These are phyloP conservation scores for Laticauda laticaudata DNA, from an alignment of 2,113 vertebrate species.

Conservation along the genomic window DNA sequence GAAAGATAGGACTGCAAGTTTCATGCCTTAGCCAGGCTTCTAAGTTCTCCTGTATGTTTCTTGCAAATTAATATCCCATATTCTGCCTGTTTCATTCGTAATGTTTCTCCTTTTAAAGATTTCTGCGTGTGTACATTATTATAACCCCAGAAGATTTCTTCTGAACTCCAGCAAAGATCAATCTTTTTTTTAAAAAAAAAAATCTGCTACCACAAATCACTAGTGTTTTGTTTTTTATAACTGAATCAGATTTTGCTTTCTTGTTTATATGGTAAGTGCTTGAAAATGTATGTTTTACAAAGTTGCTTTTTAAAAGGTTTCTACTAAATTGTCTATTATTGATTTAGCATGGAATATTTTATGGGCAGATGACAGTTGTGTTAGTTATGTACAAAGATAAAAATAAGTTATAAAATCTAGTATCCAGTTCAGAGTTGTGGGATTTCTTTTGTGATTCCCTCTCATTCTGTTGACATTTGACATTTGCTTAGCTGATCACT, in stretches of 20 bases:
- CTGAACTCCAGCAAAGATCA: rapidly evolving
- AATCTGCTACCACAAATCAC: not conserved
- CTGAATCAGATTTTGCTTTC: not conserved
- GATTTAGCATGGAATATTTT: conserved; percentile 23
- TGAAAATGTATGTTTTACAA: conserved; percentile 24
- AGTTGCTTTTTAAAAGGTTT: conserved; percentile 34
- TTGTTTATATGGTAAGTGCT: conserved; percentile 28
- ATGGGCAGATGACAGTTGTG: not conserved
- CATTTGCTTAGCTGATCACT: not conserved
- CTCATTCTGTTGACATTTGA: not conserved
- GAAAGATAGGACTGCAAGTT: not conserved
- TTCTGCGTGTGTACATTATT: not conserved
- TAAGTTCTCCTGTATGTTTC: not conserved
- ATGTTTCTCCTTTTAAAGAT: not conserved
- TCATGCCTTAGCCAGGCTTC: not conserved
- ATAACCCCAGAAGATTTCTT: not conserved
- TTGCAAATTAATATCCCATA: not conserved
- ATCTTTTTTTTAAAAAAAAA: conserved; percentile 10
- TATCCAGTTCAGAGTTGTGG: not conserved
- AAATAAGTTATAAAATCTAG: not conserved
- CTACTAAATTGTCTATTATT: not conserved
- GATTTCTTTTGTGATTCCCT: not conserved
- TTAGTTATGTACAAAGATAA: not conserved
- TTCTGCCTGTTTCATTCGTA: not conserved
- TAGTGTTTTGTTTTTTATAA: conserved; percentile 3